Percentiles rank a stretch among this genome's conserved stretches.
These are phyloP conservation scores for Gobius niger DNA, from an alignment of 2,113 vertebrate species.

Conservation along the genomic window DNA sequence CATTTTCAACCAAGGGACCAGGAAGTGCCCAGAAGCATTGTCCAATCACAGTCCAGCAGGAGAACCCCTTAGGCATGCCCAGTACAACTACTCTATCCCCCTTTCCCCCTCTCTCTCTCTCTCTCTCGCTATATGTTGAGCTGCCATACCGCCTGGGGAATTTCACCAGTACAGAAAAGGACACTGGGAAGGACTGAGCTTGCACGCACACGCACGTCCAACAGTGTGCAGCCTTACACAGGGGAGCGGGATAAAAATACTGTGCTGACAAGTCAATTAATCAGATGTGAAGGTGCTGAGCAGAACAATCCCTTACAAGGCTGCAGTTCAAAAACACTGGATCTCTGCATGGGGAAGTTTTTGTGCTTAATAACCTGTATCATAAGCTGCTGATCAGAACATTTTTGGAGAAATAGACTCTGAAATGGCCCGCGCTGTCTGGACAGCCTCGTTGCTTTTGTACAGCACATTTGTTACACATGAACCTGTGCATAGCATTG, in stretches of 20 bases:
- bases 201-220: constrained; percentile 3
- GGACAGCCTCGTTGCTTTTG: constrained; percentile 15
- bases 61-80: constrained; percentile 40
- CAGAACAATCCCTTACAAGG: constrained; percentile 78
- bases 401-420: constrained; percentile 39
- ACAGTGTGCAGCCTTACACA: constrained; percentile 49
- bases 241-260: constrained; percentile 83
- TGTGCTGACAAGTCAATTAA: constrained; percentile 87
- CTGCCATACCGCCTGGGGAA: constrained; percentile 55
- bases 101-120: neutral
- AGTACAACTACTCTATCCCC: constrained; percentile 2
- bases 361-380: constrained; percentile 54
- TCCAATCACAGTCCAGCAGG: constrained; percentile 49
- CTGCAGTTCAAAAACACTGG: constrained; percentile 65
- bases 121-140: constrained; percentile 36
- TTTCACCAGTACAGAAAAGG: constrained; percentile 69
- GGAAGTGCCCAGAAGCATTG: constrained; percentile 29
- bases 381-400: constrained; percentile 65
- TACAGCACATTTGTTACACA: neutral
- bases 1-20: constrained; percentile 31
- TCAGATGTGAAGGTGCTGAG: constrained; percentile 83
- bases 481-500: neutral
- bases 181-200: constrained; percentile 76
- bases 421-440: constrained; percentile 19
- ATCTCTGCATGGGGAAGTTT: constrained; percentile 41